Evolutionary conservation across 2,888 invertebrate genomes (phyloP).

Genomic region (Aplocera efformata): DNA sequence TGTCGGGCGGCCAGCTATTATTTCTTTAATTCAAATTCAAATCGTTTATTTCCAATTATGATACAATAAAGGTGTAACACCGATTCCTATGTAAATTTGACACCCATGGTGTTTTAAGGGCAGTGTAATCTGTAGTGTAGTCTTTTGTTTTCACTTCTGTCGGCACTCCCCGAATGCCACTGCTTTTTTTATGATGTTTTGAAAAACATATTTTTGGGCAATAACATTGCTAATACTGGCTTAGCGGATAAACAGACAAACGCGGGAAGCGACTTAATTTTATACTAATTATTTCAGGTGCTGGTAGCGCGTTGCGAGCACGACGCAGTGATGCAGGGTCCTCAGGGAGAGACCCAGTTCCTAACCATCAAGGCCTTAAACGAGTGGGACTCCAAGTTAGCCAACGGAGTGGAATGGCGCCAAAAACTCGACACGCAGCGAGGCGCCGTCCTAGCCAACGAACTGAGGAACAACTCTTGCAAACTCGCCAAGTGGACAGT

Average conservation of each 20-base stretch:
- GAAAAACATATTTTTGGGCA: no score
- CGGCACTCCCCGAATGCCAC: no score
- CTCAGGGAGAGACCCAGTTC: slow-evolving; percentile 94
- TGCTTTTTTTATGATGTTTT: no score
- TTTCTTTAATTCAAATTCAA: not conserved
- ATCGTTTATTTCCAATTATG: not conserved
- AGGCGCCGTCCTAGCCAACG: slow-evolving; percentile 98
- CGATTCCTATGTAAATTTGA: no score
- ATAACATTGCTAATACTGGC: no score
- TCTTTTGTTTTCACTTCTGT: no score
- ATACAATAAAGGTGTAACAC: no score
- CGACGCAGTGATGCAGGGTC: slow-evolving; percentile 94
- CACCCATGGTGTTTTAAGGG: no score
- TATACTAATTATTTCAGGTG: slow-evolving; percentile 74
- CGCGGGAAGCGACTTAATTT: no score
- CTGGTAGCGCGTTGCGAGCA: slow-evolving; percentile 97
- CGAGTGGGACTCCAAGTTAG: slow-evolving; percentile 98
- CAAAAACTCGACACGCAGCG: slow-evolving; percentile 98
- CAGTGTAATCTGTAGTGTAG: no score
- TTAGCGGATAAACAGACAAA: no score
- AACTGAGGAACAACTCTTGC: slow-evolving; percentile 99
- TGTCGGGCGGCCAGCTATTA: not conserved
- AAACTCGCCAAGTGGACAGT: slow-evolving; percentile 99
- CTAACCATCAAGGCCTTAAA: slow-evolving; percentile 98
- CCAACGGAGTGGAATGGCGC: slow-evolving; percentile 99